Base-by-base conservation (phyloP, 2,113 vertebrate genomes). In the Ceuthmochares aereus region DNA sequence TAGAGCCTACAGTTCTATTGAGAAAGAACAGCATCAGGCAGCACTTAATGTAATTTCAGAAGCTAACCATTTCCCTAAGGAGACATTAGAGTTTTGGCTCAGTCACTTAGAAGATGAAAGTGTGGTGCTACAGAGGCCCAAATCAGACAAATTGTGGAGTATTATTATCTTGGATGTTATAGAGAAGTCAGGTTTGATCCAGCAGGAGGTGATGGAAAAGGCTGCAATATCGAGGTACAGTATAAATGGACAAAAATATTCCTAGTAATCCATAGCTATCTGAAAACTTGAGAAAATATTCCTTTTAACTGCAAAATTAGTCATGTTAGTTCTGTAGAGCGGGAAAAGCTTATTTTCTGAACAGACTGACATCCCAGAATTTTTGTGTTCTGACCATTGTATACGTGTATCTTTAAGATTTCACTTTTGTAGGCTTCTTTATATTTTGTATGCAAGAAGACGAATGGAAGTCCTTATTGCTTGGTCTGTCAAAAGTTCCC, bases 141-240 rank as follows among this genome's bases (percentile, higher is more conserved):
- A 98, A 55, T 98, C 98, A 12, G 99, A 99, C 97, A 99, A 99
- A 93, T 64, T 99, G 87, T 99, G 99, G 99, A 99, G 98, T 59
- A 99, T 99, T 97, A 99, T 99, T 84, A 98, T 99, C 84, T 96
- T 99, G 96, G 99, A 99, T 98, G 99, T 99, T 83, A 97, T 99
- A 75, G 99, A 99, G 96, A 98, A 98, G 6, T 99, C 99, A 52
- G 99, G 99, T 34, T 98, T 99, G 70, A 98, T 99, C 64, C 98
- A 99, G 90, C 99, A 99, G 97, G 99, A 99, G 83, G 97, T 99
- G 91, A 99, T 99, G 99, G 99, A 99, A 96, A 99, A 99, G 95
- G 99, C 99, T 12, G 98, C 99, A 10, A 98, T 99, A 96, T 99
- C 99, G 92, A 99, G 99, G 99, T 99, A 95, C 63, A 45, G 49